These are phyloP conservation scores for Prionailurus viverrinus DNA, from an alignment of 2,113 vertebrate genomes.

Conservation along the genomic window DNA sequence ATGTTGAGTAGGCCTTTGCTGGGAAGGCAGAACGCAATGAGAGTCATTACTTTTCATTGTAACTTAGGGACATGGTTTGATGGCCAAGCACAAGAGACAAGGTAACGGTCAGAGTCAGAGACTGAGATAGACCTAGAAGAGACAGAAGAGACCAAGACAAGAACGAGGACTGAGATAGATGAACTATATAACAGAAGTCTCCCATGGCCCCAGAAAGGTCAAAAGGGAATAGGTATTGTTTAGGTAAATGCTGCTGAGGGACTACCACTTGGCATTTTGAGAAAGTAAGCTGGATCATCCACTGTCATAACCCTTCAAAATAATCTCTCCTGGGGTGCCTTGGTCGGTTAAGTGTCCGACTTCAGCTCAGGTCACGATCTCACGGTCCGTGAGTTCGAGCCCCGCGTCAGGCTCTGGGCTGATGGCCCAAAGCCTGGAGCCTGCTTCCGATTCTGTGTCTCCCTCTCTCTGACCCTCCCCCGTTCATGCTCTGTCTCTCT, in stretches of 20 bases:
- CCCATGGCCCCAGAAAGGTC: no score
- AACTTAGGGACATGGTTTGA: background rate
- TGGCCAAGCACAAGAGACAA: background rate
- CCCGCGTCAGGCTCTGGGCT: no score
- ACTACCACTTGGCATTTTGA: background rate
- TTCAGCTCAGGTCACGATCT: no score
- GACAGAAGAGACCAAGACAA: background rate
- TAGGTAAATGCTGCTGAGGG: background rate
- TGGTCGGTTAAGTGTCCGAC: no score
- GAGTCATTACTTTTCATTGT: background rate
- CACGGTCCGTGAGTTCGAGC: rapidly evolving
- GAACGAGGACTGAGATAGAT: background rate
- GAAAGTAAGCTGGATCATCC: background rate
- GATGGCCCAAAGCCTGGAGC: no score
- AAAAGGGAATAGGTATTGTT: background rate
- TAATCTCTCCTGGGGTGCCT: background rate
- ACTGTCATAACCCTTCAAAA: background rate
- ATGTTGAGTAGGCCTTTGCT: background rate
- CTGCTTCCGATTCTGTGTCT: no score
- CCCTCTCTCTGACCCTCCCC: no score
- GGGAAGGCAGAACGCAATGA: background rate
- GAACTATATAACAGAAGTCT: background rate
- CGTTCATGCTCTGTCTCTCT: no score
- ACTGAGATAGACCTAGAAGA: background rate
- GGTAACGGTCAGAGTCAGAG: background rate